Conservation (phyloP, 2,888 invertebrate species). For the Heliconius erato region DNA sequence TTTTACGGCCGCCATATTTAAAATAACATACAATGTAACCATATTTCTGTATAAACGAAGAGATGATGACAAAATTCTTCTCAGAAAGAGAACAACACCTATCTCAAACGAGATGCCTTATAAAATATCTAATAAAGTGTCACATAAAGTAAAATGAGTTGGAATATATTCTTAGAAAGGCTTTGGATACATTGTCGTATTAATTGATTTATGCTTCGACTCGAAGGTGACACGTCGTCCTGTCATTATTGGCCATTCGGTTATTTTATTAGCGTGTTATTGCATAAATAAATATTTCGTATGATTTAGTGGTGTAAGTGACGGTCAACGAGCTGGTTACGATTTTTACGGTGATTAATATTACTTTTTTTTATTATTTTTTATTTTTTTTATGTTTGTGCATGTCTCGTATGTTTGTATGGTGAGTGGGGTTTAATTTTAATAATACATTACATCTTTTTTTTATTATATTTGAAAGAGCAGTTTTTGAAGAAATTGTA, state of each 20-base stretch:
- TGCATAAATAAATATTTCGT: conserved; percentile 13
- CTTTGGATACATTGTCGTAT: conserved; percentile 68
- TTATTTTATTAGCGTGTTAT: conserved; percentile 33
- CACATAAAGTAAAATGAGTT: conserved; percentile 72
- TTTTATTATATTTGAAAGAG: too few relatives aligned
- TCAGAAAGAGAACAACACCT: conserved; percentile 73
- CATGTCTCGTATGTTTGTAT: too few relatives aligned
- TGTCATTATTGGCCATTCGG: conserved; percentile 28
- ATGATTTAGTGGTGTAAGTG: conserved; percentile 10
- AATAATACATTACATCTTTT: neutral
- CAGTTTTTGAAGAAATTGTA: too few relatives aligned
- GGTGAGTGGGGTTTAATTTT: neutral
- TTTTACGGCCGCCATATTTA: conserved; percentile 50
- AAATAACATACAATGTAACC: conserved; percentile 61
- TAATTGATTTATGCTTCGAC: conserved; percentile 62
- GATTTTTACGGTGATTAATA: conserved; percentile 4
- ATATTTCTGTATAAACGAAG: conserved; percentile 66
- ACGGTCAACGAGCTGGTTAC: neutral
- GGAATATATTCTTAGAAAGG: conserved; percentile 64
- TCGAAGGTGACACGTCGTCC: conserved; percentile 61
- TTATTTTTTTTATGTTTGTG: neutral
- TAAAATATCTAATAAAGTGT: conserved; percentile 78
- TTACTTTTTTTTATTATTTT: too few relatives aligned
- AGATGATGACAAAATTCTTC: conserved; percentile 74
- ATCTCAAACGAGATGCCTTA: conserved; percentile 62